phyloP scores from a whole-genome alignment of 2,888 invertebrate species.

The Acholoe squamosa region DNA sequence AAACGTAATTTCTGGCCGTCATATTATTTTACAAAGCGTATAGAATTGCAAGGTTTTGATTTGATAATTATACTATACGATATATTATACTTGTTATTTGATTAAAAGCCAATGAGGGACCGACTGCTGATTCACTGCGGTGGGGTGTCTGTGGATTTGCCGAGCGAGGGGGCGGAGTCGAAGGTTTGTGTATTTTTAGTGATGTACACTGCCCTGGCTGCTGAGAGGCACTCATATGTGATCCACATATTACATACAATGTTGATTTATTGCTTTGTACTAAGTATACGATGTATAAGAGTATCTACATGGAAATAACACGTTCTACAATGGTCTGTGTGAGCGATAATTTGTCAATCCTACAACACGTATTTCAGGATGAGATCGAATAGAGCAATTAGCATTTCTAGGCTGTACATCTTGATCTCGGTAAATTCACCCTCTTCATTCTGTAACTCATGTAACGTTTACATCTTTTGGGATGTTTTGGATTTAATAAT shows the following conservation, averaged over 20 bases:
- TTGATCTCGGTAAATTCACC: too few relatives aligned
- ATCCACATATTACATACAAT: background rate
- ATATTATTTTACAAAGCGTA: background rate
- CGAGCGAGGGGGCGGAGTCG: constrained; percentile 60
- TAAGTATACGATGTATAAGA: too few relatives aligned
- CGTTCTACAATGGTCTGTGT: background rate
- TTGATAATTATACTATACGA: background rate
- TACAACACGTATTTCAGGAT: constrained; percentile 4
- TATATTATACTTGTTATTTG: background rate
- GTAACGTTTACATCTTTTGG: too few relatives aligned
- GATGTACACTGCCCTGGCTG: background rate
- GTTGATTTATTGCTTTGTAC: too few relatives aligned
- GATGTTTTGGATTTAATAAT: too few relatives aligned
- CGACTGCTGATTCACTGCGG: background rate
- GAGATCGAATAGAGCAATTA: constrained; percentile 29
- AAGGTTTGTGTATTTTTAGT: constrained; percentile 46
- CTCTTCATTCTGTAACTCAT: too few relatives aligned
- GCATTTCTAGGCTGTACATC: background rate
- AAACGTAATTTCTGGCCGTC: background rate
- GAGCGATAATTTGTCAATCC: constrained; percentile 50
- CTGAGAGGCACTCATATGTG: background rate
- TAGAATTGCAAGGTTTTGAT: background rate
- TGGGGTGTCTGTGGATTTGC: constrained; percentile 47
- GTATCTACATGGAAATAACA: background rate
- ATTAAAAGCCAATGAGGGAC: background rate